Base-by-base conservation (phyloP, 2,888 invertebrate genomes). In the Caenorhabditis imperialis region DNA sequence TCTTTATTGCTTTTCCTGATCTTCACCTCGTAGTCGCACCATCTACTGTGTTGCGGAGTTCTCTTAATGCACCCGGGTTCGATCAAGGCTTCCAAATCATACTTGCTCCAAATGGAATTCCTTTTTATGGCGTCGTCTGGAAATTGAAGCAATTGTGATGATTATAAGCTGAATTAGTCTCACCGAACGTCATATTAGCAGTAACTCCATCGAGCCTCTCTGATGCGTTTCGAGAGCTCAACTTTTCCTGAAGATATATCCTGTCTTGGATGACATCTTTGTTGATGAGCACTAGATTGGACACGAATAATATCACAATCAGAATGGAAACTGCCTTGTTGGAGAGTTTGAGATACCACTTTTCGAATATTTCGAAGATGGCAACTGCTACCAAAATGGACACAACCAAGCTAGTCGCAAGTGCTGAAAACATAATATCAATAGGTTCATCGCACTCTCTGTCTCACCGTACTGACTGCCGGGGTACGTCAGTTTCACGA, bases 21-120 rank as follows among this genome's bases (percentile, higher is more conserved):
- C n/a, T 30, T 30, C n/a, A 62, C 61, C 42, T 55, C 63, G 30
- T 63, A 55, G 30, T 63, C 63, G 45, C 63, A 63, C 63, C 63
- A 63, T 40, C 54, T 27, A 47, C 47, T 40, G 40, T 63, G 63
- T 30, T 47, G 2, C 10, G 63, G 63, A 16, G 63, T 55, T 54
- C 63, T 25, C 10, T 55, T 37, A 3, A 55, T 20, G 33, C 63
- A 63, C 20, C 63, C 63, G 6, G 63, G 63, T 18, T 63, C 54
- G 7, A 54, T 48, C 54, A 63, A 40, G 22, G 20, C 22, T 42
- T 62, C 63, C n/a, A 63, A 6, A 48, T 63, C 63, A 18, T 38
- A 63, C 18, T 63, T 63, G n/a, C 45, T 63, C 63, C 63, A 63
- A n/a, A 38, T 18, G 20, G 8, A 6, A 30, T 63, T 63, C 40